Evolutionary conservation across 2,888 invertebrate species (phyloP), one percentile per base, ranked within the genome.

Genomic region (Eristalinus aeneus): DNA sequence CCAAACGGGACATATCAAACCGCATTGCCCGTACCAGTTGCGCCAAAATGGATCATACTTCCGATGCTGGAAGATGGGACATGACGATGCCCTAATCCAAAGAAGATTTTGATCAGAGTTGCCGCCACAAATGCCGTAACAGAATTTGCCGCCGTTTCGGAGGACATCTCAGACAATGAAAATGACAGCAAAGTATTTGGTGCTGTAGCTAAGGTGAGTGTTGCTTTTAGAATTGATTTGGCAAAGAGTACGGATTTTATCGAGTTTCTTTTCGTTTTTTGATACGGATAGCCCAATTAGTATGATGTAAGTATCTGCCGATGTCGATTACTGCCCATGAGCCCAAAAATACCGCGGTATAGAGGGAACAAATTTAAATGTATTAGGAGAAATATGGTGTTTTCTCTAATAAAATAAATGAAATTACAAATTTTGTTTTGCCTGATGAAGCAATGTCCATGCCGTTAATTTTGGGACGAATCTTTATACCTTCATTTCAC

Each of bases 1-100:
- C n/a, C 54, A 63, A 16, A 5, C 4, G 10, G 58, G 64, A 11
- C 69, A 81, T 22, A 75, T 76, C 6, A 76, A 81, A 9, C 64
- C 65, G 11, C 36, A 72, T n/a, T 79, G 73, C 27, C 73, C 73
- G 32, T 61, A 61, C 34, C 61, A 64, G 1, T 9, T 72, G 11
- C 46, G 76, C 8, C 46, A 0, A 5, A 39, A 67, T 20, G 72
- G 58, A 1, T 68, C 67, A 6, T 83, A 73, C 12, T 72, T 73
- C 34, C 75, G 81, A n/a, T 81, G 64, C 34, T 75, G 71, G 81
- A 54, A 69, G 16, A 75, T 69, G 56, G 69, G 71, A 5, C 78
- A 72, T 32, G 64, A 71, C 31, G 39, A 78, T 63, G 56, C 10
- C 53, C 53, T 1, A 74, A 80, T n/a, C 69, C 69, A 9, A 73